Evolutionary conservation across 2,888 invertebrate species (phyloP), one percentile per base, ranked within the genome.

Genomic region (Axea sp.): DNA sequence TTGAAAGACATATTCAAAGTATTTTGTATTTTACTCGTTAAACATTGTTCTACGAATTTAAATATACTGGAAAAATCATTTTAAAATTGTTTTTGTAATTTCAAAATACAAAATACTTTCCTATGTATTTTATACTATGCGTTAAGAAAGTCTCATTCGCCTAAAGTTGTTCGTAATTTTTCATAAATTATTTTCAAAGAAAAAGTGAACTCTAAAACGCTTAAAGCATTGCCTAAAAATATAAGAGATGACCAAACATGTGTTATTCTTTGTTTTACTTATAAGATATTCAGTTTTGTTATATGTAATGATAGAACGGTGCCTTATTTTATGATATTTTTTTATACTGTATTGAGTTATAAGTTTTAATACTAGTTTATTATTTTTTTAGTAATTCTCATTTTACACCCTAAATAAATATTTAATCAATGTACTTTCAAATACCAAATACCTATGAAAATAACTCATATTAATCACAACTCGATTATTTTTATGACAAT

Each of bases 181-280:
- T 51, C 17, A 43, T 26, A 35, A 47, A 49, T 39, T 49, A 30
- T 39, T 39, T 39, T 39, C n/a, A n/a, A n/a, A 2, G 11, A 22
- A 33, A 57, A 35, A 43, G 43, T 19, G 11, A 53, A 53, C 53
- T 53, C 30, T 47, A 26, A 67, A 57, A 33, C 57, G 67, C 57
- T 67, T 67, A 67, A 67, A 35, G 39, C 47, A 55, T 28, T 39
- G 65, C 55, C 65, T 65, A 55, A 45, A 28, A 2, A 22, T 30
- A 28, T 15, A 22, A 43, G 11, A 8, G 4, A 19, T 8, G 7
- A 7, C n/a, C n/a, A 17, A 11, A 11, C 11, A 31, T n/a, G 4
- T 2, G 8, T 37, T 2, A 12, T 41, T 11, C 11, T 24, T 17
- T 6, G n/a, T 43, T 3, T 37, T 11, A 22, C 3, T 19, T 19